These are phyloP conservation scores for Napeogenes inachia DNA, from an alignment of 2,888 invertebrate genomes.

Conservation along the genomic window DNA sequence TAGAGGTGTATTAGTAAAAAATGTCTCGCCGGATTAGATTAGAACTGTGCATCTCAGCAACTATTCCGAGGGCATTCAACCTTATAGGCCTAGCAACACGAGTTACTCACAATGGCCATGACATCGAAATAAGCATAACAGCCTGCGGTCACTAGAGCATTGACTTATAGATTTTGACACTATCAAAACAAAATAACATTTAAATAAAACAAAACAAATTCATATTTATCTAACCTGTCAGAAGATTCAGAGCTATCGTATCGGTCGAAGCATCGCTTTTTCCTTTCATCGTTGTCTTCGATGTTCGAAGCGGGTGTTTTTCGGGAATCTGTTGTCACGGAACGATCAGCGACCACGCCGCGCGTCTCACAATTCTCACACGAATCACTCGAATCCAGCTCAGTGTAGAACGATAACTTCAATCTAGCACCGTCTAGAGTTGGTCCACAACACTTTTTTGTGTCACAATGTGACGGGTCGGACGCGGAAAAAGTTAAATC, in stretches of 20 bases:
- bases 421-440: conserved; percentile 60
- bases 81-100: conserved; percentile 50
- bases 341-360: conserved; percentile 66
- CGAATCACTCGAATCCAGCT: conserved; percentile 72
- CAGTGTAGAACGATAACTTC: conserved; percentile 70
- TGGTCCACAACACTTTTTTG: conserved; percentile 76
- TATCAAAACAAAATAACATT: conserved; percentile 43
- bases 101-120: conserved; percentile 65
- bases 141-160: conserved; percentile 75
- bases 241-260: conserved; percentile 96
- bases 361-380: conserved; percentile 75
- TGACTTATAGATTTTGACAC: conserved; percentile 62
- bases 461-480: conserved; percentile 69
- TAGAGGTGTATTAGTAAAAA: neutral
- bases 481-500: conserved; percentile 75
- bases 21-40: conserved; percentile 34
- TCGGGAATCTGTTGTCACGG: conserved; percentile 57
- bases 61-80: conserved; percentile 66
- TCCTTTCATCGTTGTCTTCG: conserved; percentile 79
- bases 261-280: conserved; percentile 92
- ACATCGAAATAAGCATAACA: conserved; percentile 69
- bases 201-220: conserved; percentile 16
- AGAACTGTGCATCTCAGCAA: conserved; percentile 46
- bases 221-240: conserved; percentile 84
- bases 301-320: conserved; percentile 55